Conservation (phyloP, 2,888 invertebrate genomes). For the Drosophila macrothrix region DNA sequence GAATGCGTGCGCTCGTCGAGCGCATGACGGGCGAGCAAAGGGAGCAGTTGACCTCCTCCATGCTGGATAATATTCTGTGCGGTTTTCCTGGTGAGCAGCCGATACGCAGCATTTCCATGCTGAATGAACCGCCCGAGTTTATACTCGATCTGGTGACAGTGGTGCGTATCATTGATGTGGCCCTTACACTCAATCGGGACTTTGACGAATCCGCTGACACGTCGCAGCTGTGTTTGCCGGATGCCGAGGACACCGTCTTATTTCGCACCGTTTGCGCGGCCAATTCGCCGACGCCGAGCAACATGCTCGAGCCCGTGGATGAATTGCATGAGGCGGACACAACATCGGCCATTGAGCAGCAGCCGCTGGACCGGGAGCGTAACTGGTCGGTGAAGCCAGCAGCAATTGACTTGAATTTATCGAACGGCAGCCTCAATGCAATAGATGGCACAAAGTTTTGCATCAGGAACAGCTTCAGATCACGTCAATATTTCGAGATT, state of each 20-base stretch:
- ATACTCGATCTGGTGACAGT: constrained; percentile 79
- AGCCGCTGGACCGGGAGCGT: constrained; percentile 52
- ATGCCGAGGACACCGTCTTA: constrained; percentile 83
- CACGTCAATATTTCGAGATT: constrained; percentile 80
- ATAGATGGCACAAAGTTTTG: constrained; percentile 43
- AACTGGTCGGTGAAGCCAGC: constrained; percentile 80
- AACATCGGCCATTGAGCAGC: constrained; percentile 40
- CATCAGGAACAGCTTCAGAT: constrained; percentile 73
- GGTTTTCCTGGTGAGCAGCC: constrained; percentile 77
- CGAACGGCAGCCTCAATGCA: constrained; percentile 2
- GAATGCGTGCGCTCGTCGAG: constrained; percentile 80
- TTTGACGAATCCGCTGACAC: constrained; percentile 80
- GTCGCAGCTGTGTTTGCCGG: constrained; percentile 78
- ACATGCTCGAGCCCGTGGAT: constrained; percentile 75
- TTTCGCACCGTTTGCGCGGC: constrained; percentile 82
- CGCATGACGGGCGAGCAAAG: constrained; percentile 76
- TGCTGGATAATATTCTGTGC: constrained; percentile 77
- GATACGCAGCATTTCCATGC: constrained; percentile 66
- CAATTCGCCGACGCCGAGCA: constrained; percentile 71
- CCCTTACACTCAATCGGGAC: constrained; percentile 83
- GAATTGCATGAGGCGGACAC: constrained; percentile 67
- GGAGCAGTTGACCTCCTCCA: constrained; percentile 67
- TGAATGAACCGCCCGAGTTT: constrained; percentile 80
- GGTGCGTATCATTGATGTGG: constrained; percentile 82
- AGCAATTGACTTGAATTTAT: constrained; percentile 61